Evolutionary conservation across 2,797 vertebrate species (phyloP).

Genomic region (Sciurus vulgaris): DNA sequence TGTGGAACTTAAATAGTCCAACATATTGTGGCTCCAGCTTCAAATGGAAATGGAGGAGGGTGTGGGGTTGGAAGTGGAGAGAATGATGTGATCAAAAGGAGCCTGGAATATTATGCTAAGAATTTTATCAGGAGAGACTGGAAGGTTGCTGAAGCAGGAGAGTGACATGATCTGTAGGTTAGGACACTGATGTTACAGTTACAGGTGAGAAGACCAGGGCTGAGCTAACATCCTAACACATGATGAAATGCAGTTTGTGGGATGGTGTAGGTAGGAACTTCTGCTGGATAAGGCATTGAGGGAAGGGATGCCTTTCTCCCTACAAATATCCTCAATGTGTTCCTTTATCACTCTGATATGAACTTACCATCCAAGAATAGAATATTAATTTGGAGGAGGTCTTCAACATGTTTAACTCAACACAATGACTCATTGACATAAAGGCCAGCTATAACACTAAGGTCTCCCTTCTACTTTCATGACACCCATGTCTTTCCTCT

Average conservation of each 20-base stretch:
- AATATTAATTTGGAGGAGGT: not conserved
- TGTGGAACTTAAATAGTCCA: not conserved
- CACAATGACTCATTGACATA: not conserved
- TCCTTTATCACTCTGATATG: not conserved
- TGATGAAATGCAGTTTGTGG: not conserved
- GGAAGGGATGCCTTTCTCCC: not conserved
- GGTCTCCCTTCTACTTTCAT: not conserved
- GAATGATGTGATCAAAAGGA: not conserved
- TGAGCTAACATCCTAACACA: rapidly evolving
- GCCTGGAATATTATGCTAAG: rapidly evolving
- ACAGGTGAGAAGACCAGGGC: rapidly evolving
- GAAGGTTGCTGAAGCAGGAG: not conserved
- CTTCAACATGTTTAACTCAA: no score
- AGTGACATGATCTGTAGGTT: not conserved
- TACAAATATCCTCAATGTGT: not conserved
- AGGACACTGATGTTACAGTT: not conserved
- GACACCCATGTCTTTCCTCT: not conserved
- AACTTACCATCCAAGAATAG: not conserved
- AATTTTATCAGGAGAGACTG: not conserved
- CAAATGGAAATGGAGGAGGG: not conserved
- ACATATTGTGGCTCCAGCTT: not conserved
- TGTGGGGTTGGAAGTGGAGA: not conserved
- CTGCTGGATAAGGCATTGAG: rapidly evolving
- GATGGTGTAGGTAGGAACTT: not conserved
- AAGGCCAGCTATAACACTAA: not conserved